Percentiles rank a stretch among this genome's conserved stretches.
These are phyloP conservation scores for Drosophila koepferae DNA, from an alignment of 2,888 invertebrate genomes.

Conservation along the genomic window DNA sequence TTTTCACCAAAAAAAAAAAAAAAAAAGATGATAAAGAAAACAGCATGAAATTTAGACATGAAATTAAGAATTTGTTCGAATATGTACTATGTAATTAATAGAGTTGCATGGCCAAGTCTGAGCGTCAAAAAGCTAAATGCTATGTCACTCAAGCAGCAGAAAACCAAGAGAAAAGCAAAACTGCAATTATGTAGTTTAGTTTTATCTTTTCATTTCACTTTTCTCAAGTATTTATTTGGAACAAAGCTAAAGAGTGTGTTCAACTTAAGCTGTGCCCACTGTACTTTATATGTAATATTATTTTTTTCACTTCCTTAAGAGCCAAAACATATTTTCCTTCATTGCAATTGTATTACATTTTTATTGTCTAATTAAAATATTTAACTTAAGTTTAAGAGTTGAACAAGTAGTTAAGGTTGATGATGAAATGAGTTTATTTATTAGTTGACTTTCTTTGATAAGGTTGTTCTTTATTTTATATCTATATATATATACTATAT, in stretches of 20 bases:
- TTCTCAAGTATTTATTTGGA: slow-evolving; percentile 38
- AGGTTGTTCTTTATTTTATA: slow-evolving; percentile 53
- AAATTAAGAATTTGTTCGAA: slow-evolving; percentile 53
- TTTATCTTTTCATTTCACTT: background rate
- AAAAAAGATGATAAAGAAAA: background rate
- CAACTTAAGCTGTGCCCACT: slow-evolving; percentile 42
- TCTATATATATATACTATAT: slow-evolving; percentile 10
- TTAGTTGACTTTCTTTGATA: slow-evolving; percentile 36
- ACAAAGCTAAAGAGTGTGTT: slow-evolving; percentile 53
- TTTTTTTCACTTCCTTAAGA: slow-evolving; percentile 42
- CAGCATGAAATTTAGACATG: slow-evolving; percentile 57
- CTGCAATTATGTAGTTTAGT: background rate
- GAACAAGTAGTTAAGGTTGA: slow-evolving; percentile 35
- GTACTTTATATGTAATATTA: slow-evolving; percentile 39
- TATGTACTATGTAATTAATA: slow-evolving; percentile 41
- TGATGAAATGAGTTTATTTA: slow-evolving; percentile 24
- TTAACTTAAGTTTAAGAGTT: slow-evolving; percentile 19
- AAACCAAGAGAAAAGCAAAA: slow-evolving; percentile 7
- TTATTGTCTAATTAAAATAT: slow-evolving; percentile 2
- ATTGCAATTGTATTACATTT: slow-evolving; percentile 20
- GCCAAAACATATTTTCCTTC: slow-evolving; percentile 37
- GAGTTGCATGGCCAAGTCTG: slow-evolving; percentile 35
- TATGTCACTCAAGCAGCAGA: slow-evolving; percentile 36
- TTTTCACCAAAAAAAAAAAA: slow-evolving; percentile 2
- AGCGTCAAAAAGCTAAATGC: slow-evolving; percentile 43